A percentile compares a stretch with the other conserved stretches of the same genome.
Conservation (phyloP, 2,113 vertebrate genomes). For the Pholis gunnellus region DNA sequence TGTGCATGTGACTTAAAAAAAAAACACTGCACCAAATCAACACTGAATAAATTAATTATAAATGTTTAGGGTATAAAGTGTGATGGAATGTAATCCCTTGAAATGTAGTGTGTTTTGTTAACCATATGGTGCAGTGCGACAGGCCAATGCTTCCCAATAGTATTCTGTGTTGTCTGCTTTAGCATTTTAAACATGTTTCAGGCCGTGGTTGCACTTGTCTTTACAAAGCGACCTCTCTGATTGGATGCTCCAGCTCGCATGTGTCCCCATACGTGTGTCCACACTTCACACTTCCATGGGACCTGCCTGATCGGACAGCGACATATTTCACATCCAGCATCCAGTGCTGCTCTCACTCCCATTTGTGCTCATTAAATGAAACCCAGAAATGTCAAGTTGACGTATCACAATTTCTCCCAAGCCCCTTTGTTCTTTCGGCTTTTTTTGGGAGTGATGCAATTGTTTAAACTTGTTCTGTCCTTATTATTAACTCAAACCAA, state of each 20-base stretch:
- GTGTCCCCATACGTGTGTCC: neutral
- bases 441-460: neutral
- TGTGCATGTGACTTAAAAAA: neutral
- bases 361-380: slow-evolving; percentile 48
- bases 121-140: neutral
- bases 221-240: too few relatives aligned
- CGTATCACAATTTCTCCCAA: neutral
- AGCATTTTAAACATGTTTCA: too few relatives aligned
- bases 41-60: neutral
- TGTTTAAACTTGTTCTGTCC: slow-evolving; percentile 8
- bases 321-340: neutral
- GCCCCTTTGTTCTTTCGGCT: neutral
- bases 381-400: slow-evolving; percentile 21
- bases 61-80: neutral
- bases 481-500: slow-evolving; percentile 4
- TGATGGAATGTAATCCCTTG: neutral
- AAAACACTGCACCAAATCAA: neutral
- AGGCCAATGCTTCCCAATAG: neutral
- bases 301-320: neutral
- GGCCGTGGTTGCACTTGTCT: too few relatives aligned
- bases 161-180: neutral
- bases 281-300: neutral
- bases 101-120: slow-evolving; percentile 11
- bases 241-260: neutral
- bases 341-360: neutral